These are phyloP conservation scores for Dendrocopos noguchii DNA, from an alignment of 2,113 vertebrate species.

Conservation along the genomic window DNA sequence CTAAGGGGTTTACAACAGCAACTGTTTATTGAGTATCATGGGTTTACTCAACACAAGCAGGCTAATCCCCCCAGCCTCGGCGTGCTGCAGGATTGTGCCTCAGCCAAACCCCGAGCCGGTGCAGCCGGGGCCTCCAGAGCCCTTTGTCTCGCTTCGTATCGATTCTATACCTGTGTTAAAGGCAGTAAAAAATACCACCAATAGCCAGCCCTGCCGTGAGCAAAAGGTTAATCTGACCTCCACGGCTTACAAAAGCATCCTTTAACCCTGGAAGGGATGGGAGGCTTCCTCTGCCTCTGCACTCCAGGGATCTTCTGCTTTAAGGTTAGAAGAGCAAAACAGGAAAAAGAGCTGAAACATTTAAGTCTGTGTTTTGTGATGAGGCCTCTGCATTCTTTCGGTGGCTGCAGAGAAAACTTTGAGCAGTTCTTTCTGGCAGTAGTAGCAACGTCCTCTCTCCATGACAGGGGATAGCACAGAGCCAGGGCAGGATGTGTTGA, in stretches of 20 bases:
- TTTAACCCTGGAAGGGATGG: slow-evolving; percentile 78
- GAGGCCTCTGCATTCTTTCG: slow-evolving; percentile 48
- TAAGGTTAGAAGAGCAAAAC: slow-evolving; percentile 58
- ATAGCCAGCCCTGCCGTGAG: slow-evolving; percentile 73
- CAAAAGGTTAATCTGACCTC: slow-evolving; percentile 84
- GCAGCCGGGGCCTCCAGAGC: slow-evolving; percentile 76
- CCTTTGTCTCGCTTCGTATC: slow-evolving; percentile 79
- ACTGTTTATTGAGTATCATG: slow-evolving; percentile 89
- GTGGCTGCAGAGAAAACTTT: slow-evolving; percentile 6
- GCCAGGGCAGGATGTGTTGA: background rate
- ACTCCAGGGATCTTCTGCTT: slow-evolving; percentile 65
- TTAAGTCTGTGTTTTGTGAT: slow-evolving; percentile 42
- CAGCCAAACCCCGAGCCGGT: slow-evolving; percentile 77
- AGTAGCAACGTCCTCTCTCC: background rate
- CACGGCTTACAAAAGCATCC: slow-evolving; percentile 82
- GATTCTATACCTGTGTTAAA: slow-evolving; percentile 83
- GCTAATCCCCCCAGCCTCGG: slow-evolving; percentile 85
- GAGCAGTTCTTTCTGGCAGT: background rate
- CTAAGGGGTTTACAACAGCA: slow-evolving; percentile 89
- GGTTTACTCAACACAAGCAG: slow-evolving; percentile 86
- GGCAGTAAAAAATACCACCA: slow-evolving; percentile 76
- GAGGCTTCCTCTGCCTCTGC: slow-evolving; percentile 54
- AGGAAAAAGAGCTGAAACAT: slow-evolving; percentile 60
- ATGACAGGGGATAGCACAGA: background rate
- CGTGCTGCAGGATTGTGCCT: slow-evolving; percentile 80